phyloP scores from a whole-genome alignment of 2,888 invertebrate genomes.

The Dendrolimus pini region DNA sequence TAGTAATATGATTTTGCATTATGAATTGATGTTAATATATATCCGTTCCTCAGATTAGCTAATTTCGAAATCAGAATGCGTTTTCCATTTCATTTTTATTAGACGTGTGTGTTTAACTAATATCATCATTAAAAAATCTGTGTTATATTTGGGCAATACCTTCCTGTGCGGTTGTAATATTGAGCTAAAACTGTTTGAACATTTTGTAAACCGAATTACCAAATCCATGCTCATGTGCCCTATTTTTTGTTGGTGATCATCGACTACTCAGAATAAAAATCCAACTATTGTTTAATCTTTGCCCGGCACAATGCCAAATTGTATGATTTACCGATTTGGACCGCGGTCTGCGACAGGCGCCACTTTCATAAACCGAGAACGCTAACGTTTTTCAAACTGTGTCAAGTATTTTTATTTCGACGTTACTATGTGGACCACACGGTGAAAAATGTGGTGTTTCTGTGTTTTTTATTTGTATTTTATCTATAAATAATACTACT shows the following conservation, averaged over 20 bases:
- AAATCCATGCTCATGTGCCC: not conserved
- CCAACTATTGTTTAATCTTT: constrained; percentile 25
- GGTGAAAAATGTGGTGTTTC: constrained; percentile 13
- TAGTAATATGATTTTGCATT: too few relatives aligned
- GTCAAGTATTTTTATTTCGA: constrained; percentile 39
- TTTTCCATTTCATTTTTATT: not conserved
- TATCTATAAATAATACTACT: constrained; percentile 11
- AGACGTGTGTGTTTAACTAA: not conserved
- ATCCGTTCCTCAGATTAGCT: too few relatives aligned
- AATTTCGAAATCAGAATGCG: not conserved
- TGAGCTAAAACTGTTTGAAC: not conserved
- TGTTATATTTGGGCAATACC: not conserved
- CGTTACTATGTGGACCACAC: constrained; percentile 21
- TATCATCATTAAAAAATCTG: not conserved
- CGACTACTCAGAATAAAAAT: not conserved
- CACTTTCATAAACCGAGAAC: constrained; percentile 45
- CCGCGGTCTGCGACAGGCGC: constrained; percentile 38
- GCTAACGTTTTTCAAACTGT: constrained; percentile 38
- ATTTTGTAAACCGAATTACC: not conserved
- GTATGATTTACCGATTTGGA: constrained; percentile 54
- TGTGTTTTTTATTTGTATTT: constrained; percentile 16
- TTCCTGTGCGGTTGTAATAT: too few relatives aligned
- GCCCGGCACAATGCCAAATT: constrained; percentile 60
- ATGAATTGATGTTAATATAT: too few relatives aligned
- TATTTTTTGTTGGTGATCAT: not conserved